Conservation (phyloP, 2,113 vertebrate species). For the Halichoeres trimaculatus region DNA sequence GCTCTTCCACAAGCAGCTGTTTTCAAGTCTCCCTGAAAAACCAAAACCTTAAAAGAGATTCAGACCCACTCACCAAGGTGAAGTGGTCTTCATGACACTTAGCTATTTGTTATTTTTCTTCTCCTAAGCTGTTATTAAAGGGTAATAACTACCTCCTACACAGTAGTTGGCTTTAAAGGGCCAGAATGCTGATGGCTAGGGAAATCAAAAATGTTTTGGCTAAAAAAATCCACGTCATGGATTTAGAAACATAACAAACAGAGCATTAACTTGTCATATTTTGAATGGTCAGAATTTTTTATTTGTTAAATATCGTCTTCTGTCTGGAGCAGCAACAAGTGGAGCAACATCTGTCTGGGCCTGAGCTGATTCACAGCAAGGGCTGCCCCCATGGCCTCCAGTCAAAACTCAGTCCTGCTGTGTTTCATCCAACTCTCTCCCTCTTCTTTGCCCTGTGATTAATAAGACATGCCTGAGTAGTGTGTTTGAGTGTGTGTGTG, state of each 20-base stretch:
- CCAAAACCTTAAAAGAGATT: too few species aligned
- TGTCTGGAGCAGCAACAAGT: constrained; percentile 37
- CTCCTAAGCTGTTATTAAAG: too few species aligned
- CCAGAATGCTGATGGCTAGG: too few species aligned
- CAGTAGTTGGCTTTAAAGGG: too few species aligned
- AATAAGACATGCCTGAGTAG: constrained; percentile 41
- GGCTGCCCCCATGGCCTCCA: constrained; percentile 21
- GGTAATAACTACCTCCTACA: too few species aligned
- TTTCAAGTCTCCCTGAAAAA: too few species aligned
- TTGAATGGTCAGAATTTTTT: not conserved
- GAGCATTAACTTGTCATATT: not conserved
- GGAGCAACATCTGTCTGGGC: constrained; percentile 35
- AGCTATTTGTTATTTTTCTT: too few species aligned
- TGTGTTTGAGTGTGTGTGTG: constrained; percentile 18
- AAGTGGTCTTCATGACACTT: too few species aligned
- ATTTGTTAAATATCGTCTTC: constrained; percentile 34
- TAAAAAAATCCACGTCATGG: not conserved
- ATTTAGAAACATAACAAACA: not conserved
- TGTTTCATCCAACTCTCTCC: constrained; percentile 13
- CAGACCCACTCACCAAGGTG: too few species aligned
- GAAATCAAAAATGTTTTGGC: too few species aligned
- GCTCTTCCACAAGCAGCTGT: too few species aligned
- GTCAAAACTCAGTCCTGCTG: constrained; percentile 41
- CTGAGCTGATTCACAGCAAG: constrained; percentile 31
- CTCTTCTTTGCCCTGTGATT: constrained; percentile 42